A percentile compares a stretch with the other conserved stretches of the same genome.
Evolutionary conservation across 2,888 invertebrate genomes (phyloP).

Genomic region (Melipona beecheii): DNA sequence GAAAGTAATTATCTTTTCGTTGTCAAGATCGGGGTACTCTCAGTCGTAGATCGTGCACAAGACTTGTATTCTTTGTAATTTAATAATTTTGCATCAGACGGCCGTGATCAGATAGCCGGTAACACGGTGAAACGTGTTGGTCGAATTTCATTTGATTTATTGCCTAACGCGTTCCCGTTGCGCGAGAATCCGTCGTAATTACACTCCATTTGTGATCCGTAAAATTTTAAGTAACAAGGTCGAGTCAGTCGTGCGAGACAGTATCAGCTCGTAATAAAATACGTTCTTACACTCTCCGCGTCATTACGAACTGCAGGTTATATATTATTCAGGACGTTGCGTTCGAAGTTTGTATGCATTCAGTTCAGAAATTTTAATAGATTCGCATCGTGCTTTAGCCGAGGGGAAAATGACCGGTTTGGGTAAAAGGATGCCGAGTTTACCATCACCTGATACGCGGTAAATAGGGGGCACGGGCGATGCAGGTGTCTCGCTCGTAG

Average conservation of each 20-base stretch:
- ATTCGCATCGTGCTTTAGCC: constrained; percentile 49
- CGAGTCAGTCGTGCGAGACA: background rate
- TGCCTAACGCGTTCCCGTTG: background rate
- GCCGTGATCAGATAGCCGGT: background rate
- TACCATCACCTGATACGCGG: constrained; percentile 48
- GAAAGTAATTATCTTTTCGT: background rate
- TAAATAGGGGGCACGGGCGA: constrained; percentile 52
- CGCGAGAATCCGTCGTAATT: background rate
- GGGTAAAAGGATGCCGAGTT: constrained; percentile 45
- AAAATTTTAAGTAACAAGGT: background rate
- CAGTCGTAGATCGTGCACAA: background rate
- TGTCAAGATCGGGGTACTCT: background rate
- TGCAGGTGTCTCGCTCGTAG: constrained; percentile 42
- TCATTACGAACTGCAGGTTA: background rate
- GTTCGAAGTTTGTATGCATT: background rate
- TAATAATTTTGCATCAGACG: background rate
- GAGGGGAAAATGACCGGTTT: constrained; percentile 54
- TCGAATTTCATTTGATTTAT: background rate
- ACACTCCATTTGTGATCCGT: background rate
- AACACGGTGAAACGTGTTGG: background rate
- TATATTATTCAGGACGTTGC: constrained; percentile 29
- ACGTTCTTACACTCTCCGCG: background rate
- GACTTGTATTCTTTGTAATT: background rate
- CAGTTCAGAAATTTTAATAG: constrained; percentile 51
- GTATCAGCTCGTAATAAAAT: background rate